Base-by-base conservation (phyloP, 2,888 invertebrate genomes). In the Mesorhabditis belari region DNA sequence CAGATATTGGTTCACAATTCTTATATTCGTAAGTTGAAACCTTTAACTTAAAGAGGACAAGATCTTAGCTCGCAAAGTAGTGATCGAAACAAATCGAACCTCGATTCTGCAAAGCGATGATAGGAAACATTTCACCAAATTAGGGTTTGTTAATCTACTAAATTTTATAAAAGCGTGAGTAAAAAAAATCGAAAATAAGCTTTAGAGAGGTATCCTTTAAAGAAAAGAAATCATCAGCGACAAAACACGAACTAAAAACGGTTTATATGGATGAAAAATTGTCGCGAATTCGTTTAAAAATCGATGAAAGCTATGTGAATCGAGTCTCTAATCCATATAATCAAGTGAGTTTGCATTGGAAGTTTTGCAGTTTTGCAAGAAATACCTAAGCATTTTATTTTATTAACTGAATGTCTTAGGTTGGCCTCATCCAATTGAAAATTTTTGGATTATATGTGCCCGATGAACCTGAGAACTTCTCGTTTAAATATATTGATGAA, bases 1-100 rank as follows among this genome's bases (percentile, higher is more conserved):
- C 65, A 71, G 63, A 62, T 73, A 3, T 65, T 70, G 12, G 66
- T 63, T n/a, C 71, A 73, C 55, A 73, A 71, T 53, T 62, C 53
- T 9, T 71, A 63, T 54, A 68, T 71, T 27, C 69, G 70, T 71
- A 26, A 56, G 67, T 57, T 21, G n/a, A n/a, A n/a, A n/a, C n/a
- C n/a, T n/a, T n/a, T n/a, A n/a, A n/a, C n/a, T n/a, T n/a, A n/a
- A n/a, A n/a, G n/a, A n/a, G n/a, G n/a, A n/a, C n/a, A n/a, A n/a
- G n/a, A n/a, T n/a, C n/a, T 1, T 35, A 35, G 44, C 44, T n/a
- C 44, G n/a, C 12, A 35, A 35, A 35, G n/a, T 35, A 9, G 44
- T 17, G 44, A 35, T 35, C 44, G 44, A 35, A n/a, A 35, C 44
- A n/a, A 35, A 35, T 2, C 44, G 44, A n/a, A 9, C 12, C 12